Evolutionary conservation across 2,113 vertebrate species (phyloP), one percentile per base, ranked within the genome.

Genomic region (Pelusios castaneus): DNA sequence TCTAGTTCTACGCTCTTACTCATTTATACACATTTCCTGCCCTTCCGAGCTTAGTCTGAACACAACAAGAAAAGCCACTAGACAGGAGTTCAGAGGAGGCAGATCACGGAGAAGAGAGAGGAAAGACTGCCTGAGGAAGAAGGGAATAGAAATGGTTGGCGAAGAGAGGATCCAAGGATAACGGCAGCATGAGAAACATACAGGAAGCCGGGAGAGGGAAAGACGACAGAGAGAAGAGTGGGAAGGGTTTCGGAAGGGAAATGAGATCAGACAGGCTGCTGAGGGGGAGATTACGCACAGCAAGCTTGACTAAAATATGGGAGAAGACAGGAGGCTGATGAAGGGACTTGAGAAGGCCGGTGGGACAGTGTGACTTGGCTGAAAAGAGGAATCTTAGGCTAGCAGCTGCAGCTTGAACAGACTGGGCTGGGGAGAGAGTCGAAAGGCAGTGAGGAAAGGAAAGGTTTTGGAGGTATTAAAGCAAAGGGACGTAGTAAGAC

Each of bases 31-130:
- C n/a, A 45, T 31, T 63, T 79, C 73, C 34, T 51, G 80, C 87
- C 41, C 49, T 55, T 80, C 67, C 5, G 13, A 14, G 78, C 83
- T 2, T 0, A 54, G n/a, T 2, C 4, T 0, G 5, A 80, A 52
- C 67, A 49, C 60, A 45, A 80, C 34, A 27, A 63, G 29, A 43
- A 1, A 4, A 77, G 49, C 49, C 58, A 51, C 1, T 6, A 70
- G 41, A 41, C 3, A 49, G 55, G 24, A 4, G 1, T 79, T n/a
- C 76, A 27, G 38, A 70, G 63, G 13, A 76, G 87, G 17, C 31
- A 13, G n/a, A 63, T 4, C 2, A 0, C 0, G 24, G 13, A 5
- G 47, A 77, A 27, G 63, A 54, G 0, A 34, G n/a, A 31, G 12
- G 63, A 34, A 55, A 52, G 52, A 54, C 9, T 52, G 43, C 38